A percentile compares a stretch with the other conserved stretches of the same genome.
Conservation (phyloP, 2,888 invertebrate genomes). For the Dioctria rufipes region DNA sequence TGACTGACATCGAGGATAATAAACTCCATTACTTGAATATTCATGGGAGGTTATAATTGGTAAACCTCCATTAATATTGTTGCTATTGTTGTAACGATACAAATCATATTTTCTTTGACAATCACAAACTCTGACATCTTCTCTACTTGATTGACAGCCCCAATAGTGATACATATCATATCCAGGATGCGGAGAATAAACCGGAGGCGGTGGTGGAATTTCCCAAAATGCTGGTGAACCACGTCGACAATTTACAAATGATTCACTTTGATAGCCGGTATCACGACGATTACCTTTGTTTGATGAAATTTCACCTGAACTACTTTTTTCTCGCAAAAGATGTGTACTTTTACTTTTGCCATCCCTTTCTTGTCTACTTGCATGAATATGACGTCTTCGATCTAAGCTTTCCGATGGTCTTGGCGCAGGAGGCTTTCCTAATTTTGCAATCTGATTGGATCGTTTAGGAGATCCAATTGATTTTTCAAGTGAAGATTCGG, state of each 20-base stretch:
- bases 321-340: conserved; percentile 70
- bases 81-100: conserved; percentile 72
- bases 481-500: conserved; percentile 54
- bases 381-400: conserved; percentile 72
- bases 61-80: conserved; percentile 62
- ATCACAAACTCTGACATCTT: conserved; percentile 60
- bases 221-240: conserved; percentile 60
- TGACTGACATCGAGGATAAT: conserved; percentile 57
- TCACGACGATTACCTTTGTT: conserved; percentile 16
- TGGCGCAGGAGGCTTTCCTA: conserved; percentile 53
- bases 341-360: conserved; percentile 77
- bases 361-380: conserved; percentile 76
- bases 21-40: conserved; percentile 55
- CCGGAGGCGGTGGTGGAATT: conserved; percentile 60
- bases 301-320: conserved; percentile 28
- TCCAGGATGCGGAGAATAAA: conserved; percentile 53
- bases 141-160: conserved; percentile 59
- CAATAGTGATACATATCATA: conserved; percentile 57
- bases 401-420: conserved; percentile 73
- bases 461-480: conserved; percentile 10
- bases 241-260: conserved; percentile 38
- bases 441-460: conserved; percentile 58
- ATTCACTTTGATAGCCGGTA: conserved; percentile 49
- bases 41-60: conserved; percentile 56
- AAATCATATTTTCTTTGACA: conserved; percentile 72